Base-by-base conservation (phyloP, 1,140 invertebrate genomes). In the Brachionus paranguensis region DNA sequence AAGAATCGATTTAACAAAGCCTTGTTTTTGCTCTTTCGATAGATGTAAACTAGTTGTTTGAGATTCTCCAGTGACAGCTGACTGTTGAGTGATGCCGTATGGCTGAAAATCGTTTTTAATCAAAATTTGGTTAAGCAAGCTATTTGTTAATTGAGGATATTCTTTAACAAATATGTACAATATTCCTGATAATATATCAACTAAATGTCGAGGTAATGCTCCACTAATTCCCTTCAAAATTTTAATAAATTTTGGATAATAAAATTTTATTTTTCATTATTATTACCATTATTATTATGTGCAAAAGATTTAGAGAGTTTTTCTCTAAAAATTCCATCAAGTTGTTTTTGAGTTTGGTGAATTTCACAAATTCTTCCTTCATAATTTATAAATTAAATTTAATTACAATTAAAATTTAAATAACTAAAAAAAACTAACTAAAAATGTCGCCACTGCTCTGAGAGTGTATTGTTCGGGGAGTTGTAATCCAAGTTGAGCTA, bases 101-200 rank as follows among this genome's bases (percentile, higher is more conserved):
- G 78, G 78, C n/a, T 81, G 78, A 81, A 81, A 81, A 27, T 81
- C 78, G 29, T 60, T 43, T 68, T 81, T 81, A n/a, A 81, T 81
- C 27, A 81, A 68, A 43, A 81, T 60, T 68, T 81, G 78, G 33
- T 81, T 33, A 7, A 81, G n/a, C 14, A 81, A 24, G 17, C 53
- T 81, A 68, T 81, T 81, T 17, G 53, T 81, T 68, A 81, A 37
- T 47, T 81, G 78, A 2, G 78, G 78, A 81, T 81, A 81, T 68
- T 81, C 78, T 81, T 81, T 81, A 11, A 81, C 53, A 68, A 64
- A 81, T 33, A 45, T 64, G 14, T 64, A 64, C 33, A 81, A 81
- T 45, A 68, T 47, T 41, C 78, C 78, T 41, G 78, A 60, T 27
- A 81, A 14, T 24, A 81, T 81, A 43, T 81, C 78, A 11, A 81